Conservation (phyloP, 2,888 invertebrate genomes). For the Bugula neritina region DNA sequence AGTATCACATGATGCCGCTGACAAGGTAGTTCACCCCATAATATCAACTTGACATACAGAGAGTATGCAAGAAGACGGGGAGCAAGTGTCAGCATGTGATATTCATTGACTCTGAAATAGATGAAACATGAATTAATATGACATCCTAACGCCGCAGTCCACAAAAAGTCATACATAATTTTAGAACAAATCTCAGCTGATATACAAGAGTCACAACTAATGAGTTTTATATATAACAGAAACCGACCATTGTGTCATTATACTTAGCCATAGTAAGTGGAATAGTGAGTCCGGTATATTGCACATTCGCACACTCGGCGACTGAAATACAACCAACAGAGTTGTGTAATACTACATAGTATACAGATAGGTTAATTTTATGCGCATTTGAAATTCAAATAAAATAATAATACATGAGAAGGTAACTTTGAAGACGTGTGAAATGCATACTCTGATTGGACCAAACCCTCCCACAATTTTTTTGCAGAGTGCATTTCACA, state of each 20-base stretch:
- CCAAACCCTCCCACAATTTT: not conserved
- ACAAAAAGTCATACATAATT: no score
- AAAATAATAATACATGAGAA: not conserved
- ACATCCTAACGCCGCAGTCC: no score
- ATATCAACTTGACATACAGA: no score
- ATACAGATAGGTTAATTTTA: not conserved
- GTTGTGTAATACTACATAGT: not conserved
- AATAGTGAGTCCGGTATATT: not conserved
- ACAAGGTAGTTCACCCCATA: constrained; percentile 24
- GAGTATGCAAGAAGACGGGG: not conserved
- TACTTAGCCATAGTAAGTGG: not conserved
- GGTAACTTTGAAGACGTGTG: not conserved
- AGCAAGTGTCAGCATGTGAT: constrained; percentile 10
- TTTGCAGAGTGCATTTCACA: not conserved
- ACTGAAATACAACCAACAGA: not conserved
- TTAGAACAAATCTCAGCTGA: no score
- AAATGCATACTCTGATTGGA: not conserved
- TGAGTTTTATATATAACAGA: no score
- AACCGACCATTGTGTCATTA: not conserved
- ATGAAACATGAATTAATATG: not conserved
- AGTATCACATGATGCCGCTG: constrained; percentile 17
- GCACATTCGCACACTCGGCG: not conserved
- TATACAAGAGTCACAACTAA: no score
- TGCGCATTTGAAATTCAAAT: no score
- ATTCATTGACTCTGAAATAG: constrained; percentile 5